A percentile compares a stretch with the other conserved stretches of the same genome.
Conservation (phyloP, 2,888 invertebrate species). For the Drosophila leonis region DNA sequence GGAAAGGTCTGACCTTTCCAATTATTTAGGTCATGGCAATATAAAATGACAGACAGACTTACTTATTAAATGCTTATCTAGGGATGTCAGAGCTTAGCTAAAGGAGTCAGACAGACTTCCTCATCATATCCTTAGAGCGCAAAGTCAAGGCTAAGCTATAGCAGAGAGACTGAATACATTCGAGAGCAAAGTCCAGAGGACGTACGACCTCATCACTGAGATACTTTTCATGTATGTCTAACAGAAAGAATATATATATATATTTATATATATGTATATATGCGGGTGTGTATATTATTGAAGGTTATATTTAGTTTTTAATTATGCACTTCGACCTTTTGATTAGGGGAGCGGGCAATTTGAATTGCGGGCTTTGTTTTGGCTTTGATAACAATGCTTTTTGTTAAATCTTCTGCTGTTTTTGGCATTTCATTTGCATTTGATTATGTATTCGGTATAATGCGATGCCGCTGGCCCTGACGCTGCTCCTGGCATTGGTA, state of each 20-base stretch:
- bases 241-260: background rate
- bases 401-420: slow-evolving; percentile 37
- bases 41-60: background rate
- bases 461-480: background rate
- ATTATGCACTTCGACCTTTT: slow-evolving; percentile 44
- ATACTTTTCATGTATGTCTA: background rate
- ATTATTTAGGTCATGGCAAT: background rate
- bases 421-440: slow-evolving; percentile 70
- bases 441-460: slow-evolving; percentile 46
- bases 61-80: background rate
- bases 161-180: background rate
- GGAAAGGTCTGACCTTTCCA: background rate
- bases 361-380: slow-evolving; percentile 32
- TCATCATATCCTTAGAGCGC: background rate
- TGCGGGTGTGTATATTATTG: slow-evolving; percentile 5
- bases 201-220: too few species aligned
- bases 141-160: background rate
- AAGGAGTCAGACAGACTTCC: background rate
- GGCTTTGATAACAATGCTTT: slow-evolving; percentile 11
- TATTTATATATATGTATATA: background rate
- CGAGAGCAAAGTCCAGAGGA: background rate
- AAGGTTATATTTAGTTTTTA: slow-evolving; percentile 31
- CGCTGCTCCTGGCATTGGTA: background rate
- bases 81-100: background rate
- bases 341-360: slow-evolving; percentile 37